Conservation (phyloP, 2,888 invertebrate genomes). For the Isoperla grammatica region DNA sequence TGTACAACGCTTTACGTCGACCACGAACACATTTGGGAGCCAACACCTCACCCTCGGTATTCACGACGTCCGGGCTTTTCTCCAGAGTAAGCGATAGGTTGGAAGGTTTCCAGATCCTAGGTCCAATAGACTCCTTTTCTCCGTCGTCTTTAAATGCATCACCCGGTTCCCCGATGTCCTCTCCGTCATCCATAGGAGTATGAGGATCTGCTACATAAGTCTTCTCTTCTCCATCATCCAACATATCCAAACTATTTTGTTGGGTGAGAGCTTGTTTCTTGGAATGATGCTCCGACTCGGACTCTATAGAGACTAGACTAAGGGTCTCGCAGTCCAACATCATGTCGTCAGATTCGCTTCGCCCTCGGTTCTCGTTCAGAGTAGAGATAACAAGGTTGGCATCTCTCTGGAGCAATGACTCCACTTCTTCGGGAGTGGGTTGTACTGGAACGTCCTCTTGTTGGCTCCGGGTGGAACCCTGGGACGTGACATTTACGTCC, state of each 20-base stretch:
- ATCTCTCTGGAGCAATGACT: conserved; percentile 49
- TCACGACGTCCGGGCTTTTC: conserved; percentile 23
- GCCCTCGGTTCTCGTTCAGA: conserved; percentile 45
- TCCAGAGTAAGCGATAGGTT: conserved; percentile 22
- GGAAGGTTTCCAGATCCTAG: conserved; percentile 50
- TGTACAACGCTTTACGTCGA: conserved; percentile 61
- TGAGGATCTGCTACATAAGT: conserved; percentile 31
- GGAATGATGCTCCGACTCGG: conserved; percentile 54
- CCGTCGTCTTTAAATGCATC: no score
- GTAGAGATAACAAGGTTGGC: conserved; percentile 53
- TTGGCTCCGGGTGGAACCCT: not conserved
- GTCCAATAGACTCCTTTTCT: conserved; percentile 35
- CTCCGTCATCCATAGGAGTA: conserved; percentile 30
- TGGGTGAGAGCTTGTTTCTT: not conserved
- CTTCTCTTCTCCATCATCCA: conserved; percentile 7
- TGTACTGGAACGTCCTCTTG: conserved; percentile 6
- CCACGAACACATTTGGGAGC: conserved; percentile 51
- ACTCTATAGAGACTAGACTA: conserved; percentile 66
- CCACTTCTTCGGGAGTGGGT: conserved; percentile 42
- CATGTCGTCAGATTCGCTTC: conserved; percentile 43
- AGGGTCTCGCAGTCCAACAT: conserved; percentile 56
- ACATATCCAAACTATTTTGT: conserved; percentile 7
- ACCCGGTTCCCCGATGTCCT: conserved; percentile 24
- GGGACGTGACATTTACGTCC: conserved; percentile 14
- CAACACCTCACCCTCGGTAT: conserved; percentile 11